phyloP scores from a whole-genome alignment of 1,140 invertebrate genomes.

The Acarapis woodi region DNA sequence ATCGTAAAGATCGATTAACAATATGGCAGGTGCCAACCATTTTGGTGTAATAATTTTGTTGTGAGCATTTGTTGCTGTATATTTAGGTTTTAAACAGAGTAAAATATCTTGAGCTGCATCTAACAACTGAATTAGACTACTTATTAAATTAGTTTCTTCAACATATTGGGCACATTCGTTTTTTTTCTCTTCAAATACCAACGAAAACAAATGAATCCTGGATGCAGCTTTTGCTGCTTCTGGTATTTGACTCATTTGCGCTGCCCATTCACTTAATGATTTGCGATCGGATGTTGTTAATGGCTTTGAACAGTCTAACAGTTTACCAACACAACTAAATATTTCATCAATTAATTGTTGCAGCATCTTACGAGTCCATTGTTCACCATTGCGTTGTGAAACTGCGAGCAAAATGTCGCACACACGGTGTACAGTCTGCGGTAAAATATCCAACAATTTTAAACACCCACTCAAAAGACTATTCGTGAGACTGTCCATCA shows the following conservation, averaged over 20 bases:
- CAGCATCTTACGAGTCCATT: conserved; percentile 34
- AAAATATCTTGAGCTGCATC: conserved; percentile 11
- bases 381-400: conserved; percentile 36
- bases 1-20: conserved; percentile 48
- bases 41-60: conserved; percentile 26
- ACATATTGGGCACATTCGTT: conserved; percentile 30
- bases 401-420: conserved; percentile 51
- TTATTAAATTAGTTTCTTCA: conserved; percentile 19
- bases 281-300: conserved; percentile 11
- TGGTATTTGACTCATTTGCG: conserved; percentile 22
- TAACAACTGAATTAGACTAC: conserved; percentile 9
- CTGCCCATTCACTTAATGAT: conserved; percentile 15
- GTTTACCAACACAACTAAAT: conserved; percentile 8
- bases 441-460: conserved; percentile 38
- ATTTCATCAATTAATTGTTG: conserved; percentile 26
- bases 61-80: conserved; percentile 4
- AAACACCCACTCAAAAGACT: conserved; percentile 36
- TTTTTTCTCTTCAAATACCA: conserved; percentile 47
- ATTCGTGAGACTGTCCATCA: conserved; percentile 33
- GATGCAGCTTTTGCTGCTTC: conserved; percentile 30
- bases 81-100: conserved; percentile 16
- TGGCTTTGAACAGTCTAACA: conserved; percentile 12
- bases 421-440: conserved; percentile 48
- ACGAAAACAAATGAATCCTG: conserved; percentile 38
- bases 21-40: conserved; percentile 44